These are phyloP conservation scores for Dexiosoma caninum DNA, from an alignment of 2,888 invertebrate genomes.

Conservation along the genomic window DNA sequence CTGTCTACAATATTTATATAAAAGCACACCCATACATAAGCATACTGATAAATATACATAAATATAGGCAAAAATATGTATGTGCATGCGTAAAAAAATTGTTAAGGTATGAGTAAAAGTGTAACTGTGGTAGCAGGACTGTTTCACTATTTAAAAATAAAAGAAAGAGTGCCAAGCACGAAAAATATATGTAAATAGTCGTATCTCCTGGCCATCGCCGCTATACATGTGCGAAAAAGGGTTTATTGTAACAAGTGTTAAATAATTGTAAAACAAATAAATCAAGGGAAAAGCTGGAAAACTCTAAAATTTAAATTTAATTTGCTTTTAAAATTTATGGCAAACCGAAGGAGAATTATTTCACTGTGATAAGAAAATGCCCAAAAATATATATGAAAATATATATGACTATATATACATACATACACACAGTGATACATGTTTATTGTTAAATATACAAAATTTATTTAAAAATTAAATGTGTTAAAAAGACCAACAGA, in stretches of 20 bases:
- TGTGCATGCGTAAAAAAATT: constrained; percentile 29
- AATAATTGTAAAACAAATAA: constrained; percentile 36
- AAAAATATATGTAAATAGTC: neutral
- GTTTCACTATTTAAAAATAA: neutral
- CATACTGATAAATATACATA: constrained; percentile 5
- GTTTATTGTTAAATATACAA: constrained; percentile 50
- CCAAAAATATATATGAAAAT: neutral
- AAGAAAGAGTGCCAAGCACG: neutral
- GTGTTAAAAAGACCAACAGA: neutral
- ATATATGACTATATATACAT: neutral
- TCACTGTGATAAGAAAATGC: constrained; percentile 14
- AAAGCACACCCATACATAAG: constrained; percentile 14
- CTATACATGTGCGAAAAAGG: constrained; percentile 28
- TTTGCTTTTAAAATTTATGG: constrained; percentile 46
- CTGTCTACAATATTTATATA: constrained; percentile 50
- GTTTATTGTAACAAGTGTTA: constrained; percentile 50
- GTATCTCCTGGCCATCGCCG: neutral
- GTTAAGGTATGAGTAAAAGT: constrained; percentile 32
- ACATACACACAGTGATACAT: too few relatives aligned
- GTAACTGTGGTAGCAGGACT: neutral
- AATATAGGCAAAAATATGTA: neutral
- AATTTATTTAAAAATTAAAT: constrained; percentile 34
- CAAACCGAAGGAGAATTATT: constrained; percentile 46
- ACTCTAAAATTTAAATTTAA: constrained; percentile 38
- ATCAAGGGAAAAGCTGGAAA: constrained; percentile 7